Conservation (phyloP, 2,888 invertebrate genomes). For the Pachliopta kotzebuea region DNA sequence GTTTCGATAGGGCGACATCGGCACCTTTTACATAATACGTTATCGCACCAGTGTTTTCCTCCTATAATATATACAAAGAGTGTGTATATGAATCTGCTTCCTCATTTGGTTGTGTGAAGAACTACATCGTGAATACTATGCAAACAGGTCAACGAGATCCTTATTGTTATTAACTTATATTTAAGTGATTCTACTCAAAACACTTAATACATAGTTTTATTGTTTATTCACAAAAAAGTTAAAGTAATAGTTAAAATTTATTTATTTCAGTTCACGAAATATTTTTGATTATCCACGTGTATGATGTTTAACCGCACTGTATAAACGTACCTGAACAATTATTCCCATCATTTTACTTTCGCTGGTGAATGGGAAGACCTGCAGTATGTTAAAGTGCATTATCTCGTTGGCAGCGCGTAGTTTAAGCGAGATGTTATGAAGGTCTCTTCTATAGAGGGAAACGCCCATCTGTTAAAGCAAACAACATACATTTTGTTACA, state of each 20-base stretch:
- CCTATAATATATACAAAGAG: constrained; percentile 75
- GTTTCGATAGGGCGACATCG: constrained; percentile 93
- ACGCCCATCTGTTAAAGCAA: constrained; percentile 76
- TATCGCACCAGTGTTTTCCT: constrained; percentile 89
- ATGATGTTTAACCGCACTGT: too few species aligned
- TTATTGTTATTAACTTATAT: too few species aligned
- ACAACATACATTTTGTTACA: background rate
- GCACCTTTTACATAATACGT: constrained; percentile 99
- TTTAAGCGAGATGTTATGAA: constrained; percentile 84
- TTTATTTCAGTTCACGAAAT: too few species aligned
- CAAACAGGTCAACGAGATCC: too few species aligned
- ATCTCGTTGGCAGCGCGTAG: constrained; percentile 82
- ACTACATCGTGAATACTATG: too few species aligned
- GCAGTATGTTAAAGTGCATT: constrained; percentile 85
- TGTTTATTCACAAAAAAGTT: too few species aligned
- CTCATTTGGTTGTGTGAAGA: too few species aligned
- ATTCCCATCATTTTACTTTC: constrained; percentile 97
- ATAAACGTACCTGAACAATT: constrained; percentile 83
- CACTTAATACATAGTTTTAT: too few species aligned
- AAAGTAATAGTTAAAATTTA: too few species aligned
- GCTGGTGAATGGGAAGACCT: constrained; percentile 94
- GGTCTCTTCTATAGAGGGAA: constrained; percentile 81
- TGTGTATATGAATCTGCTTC: too few species aligned
- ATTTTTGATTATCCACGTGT: too few species aligned
- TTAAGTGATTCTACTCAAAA: too few species aligned